Evolutionary conservation across 1,140 invertebrate species (phyloP), one percentile per base, ranked within the genome.

Genomic region (Branchinecta lynchi): DNA sequence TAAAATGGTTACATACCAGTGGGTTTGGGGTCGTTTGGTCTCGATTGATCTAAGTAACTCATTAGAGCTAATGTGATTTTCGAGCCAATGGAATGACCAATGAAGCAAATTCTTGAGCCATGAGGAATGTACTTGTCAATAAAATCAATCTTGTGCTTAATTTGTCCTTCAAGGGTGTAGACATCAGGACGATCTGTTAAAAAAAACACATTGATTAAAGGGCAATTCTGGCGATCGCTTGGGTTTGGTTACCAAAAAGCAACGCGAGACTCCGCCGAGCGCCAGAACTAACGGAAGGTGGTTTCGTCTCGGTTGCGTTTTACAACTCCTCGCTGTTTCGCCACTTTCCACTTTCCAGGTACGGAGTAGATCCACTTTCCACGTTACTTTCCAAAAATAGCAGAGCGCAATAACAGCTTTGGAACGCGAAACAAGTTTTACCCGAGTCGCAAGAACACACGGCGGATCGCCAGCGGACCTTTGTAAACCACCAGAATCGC

Each of bases 31-130:
- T 60, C 51, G 17, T 60, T 46, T 45, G 44, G 43, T 10, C 43
- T 69, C 17, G 44, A 21, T 7, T 68, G 10, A 20, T 69, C 68
- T 3, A 67, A n/a, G 3, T 85, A 75, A 73, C 87, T 83, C 7
- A 93, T 73, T 20, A 92, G 74, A 73, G 92, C 84, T n/a, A 90
- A 75, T 70, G 84, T 82, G 72, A 92, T 86, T 82, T 90, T 90
- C 71, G 84, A 81, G 0, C 91, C 91, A 74, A 93, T 88, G 0
- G 91, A 93, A 81, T 93, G 91, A 1, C 87, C 90, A 72, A 93
- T 82, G 0, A 92, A 74, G 77, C 89, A 84, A 6, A 94, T 75
- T 74, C 82, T 83, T 0, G 83, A 81, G 77, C 86, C 79, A 46
- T 79, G 73, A 7, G 89, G 88, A 69, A 91, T 79, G 74, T 86